Conservation (phyloP, 2,797 vertebrate genomes). For the Micromesistius poutassou region DNA sequence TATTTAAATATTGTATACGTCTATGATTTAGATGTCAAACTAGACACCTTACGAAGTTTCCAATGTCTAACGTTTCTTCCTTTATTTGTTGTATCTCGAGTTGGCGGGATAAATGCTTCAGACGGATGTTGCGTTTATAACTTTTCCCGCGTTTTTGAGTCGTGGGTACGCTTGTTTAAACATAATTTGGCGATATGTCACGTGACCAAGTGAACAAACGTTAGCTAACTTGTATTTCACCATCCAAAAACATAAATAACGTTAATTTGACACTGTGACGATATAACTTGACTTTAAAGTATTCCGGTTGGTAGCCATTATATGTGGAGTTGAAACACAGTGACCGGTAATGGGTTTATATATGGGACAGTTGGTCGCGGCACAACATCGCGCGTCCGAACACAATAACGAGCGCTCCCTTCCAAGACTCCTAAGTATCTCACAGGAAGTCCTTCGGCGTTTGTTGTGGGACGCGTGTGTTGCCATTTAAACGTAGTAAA, state of each 20-base stretch:
- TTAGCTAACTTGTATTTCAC: not conserved
- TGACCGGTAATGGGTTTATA: not conserved
- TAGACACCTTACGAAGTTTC: not conserved
- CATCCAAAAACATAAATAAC: fast-evolving
- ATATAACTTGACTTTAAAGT: not conserved
- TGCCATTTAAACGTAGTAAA: slow-evolving; percentile 55
- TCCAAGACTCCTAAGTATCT: not conserved
- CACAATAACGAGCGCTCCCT: slow-evolving; percentile 27
- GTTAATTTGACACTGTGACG: not conserved
- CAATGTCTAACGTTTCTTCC: not conserved
- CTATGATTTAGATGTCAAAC: not conserved
- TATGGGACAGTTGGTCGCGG: not conserved
- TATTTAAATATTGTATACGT: not conserved
- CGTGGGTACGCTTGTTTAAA: slow-evolving; percentile 56
- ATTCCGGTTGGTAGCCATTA: not conserved
- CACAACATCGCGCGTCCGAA: not conserved
- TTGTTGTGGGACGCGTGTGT: slow-evolving; percentile 42
- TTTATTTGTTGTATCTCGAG: not conserved
- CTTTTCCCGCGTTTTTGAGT: slow-evolving; percentile 70
- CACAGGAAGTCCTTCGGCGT: slow-evolving; percentile 54
- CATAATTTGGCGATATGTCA: not conserved
- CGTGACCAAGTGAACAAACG: not conserved
- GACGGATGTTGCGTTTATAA: slow-evolving; percentile 51
- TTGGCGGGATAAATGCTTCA: not conserved
- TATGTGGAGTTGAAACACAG: not conserved